Conservation (phyloP, 2,797 vertebrate genomes). For the Steatocranus sp. region DNA sequence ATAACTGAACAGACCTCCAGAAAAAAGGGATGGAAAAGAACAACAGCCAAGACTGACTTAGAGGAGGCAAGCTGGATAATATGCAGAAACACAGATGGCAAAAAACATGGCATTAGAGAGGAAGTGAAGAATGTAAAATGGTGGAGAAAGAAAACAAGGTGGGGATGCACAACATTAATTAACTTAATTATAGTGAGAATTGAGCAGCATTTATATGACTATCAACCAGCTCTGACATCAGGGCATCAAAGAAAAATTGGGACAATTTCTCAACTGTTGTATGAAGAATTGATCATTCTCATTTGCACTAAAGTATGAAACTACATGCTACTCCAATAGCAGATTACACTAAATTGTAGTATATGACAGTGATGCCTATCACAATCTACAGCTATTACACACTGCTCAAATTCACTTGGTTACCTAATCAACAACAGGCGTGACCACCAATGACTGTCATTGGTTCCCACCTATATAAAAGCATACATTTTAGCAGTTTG, state of each 20-base stretch:
- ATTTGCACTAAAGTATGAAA: not conserved
- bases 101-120: not conserved
- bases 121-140: constrained; percentile 4
- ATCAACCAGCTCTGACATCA: constrained; percentile 11
- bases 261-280: not conserved
- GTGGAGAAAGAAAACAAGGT: constrained; percentile 5
- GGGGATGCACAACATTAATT: constrained; percentile 32
- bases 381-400: not conserved
- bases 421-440: not conserved
- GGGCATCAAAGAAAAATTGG: not conserved
- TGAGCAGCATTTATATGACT: constrained; percentile 49
- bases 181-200: constrained; percentile 52
- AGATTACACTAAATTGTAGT: not conserved
- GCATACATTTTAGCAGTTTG: not conserved
- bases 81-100: constrained; percentile 37
- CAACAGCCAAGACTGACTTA: not conserved
- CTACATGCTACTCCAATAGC: not conserved
- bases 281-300: not conserved
- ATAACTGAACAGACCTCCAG: not conserved
- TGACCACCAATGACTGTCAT: not conserved
- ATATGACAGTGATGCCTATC: not conserved
- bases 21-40: constrained; percentile 40
- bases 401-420: not conserved
- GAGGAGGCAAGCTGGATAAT: constrained; percentile 6
- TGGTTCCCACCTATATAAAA: not conserved